These are phyloP conservation scores for Ommatoiulus sabulosus DNA, from an alignment of 2,888 invertebrate genomes.

Conservation along the genomic window DNA sequence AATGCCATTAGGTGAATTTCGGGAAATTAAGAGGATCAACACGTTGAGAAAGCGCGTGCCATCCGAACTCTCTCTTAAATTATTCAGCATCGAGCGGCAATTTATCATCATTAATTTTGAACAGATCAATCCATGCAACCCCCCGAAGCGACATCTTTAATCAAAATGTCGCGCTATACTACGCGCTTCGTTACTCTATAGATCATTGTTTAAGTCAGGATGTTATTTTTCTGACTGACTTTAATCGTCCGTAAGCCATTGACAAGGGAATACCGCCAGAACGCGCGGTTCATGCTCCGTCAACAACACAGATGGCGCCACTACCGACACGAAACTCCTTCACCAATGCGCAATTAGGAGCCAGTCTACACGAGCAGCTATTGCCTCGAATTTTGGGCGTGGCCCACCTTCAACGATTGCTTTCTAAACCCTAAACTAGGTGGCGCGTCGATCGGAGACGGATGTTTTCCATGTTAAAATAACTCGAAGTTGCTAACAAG, in stretches of 20 bases:
- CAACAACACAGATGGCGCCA: background rate
- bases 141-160: slow-evolving; percentile 34
- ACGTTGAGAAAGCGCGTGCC: background rate
- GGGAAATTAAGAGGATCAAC: slow-evolving; percentile 12
- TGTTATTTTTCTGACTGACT: background rate
- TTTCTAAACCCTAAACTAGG: too few species aligned
- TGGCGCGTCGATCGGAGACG: too few species aligned
- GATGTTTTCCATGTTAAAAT: too few species aligned
- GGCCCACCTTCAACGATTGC: too few species aligned
- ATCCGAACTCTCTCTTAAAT: background rate
- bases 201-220: slow-evolving; percentile 13
- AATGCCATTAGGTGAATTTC: slow-evolving; percentile 13
- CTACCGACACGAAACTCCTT: too few species aligned
- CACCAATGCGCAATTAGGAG: too few species aligned
- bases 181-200: background rate
- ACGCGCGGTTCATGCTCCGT: background rate
- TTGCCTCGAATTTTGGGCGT: too few species aligned
- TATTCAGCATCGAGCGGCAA: background rate
- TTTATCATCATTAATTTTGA: slow-evolving; percentile 34
- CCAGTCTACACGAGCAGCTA: too few species aligned
- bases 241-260: slow-evolving; percentile 30
- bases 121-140: slow-evolving; percentile 19
- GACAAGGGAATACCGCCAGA: background rate
- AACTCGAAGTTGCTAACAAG: too few species aligned
- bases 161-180: slow-evolving; percentile 34